phyloP scores from a whole-genome alignment of 1,140 invertebrate species.

The Trichonephila inaurata region DNA sequence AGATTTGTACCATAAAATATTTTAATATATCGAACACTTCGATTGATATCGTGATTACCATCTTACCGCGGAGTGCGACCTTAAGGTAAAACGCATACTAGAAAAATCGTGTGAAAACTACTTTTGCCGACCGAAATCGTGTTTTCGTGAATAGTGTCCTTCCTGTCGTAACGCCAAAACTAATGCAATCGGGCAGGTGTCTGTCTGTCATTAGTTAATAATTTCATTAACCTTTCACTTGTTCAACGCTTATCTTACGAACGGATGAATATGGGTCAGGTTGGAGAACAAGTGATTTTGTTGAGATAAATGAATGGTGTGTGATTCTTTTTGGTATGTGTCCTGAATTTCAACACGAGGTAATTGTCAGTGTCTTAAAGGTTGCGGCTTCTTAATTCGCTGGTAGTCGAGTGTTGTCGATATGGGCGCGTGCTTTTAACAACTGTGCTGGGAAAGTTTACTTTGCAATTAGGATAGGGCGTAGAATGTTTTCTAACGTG shows the following conservation, averaged over 20 bases:
- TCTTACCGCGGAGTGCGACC: background rate
- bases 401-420: background rate
- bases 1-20: no score
- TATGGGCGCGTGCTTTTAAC: slow-evolving; percentile 7
- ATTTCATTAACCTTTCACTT: background rate
- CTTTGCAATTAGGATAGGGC: slow-evolving; percentile 19
- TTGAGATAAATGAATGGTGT: background rate
- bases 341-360: slow-evolving; percentile 12
- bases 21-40: background rate
- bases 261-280: background rate
- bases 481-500: background rate
- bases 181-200: slow-evolving; percentile 5
- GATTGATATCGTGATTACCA: background rate
- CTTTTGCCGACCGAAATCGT: background rate
- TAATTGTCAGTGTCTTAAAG: background rate
- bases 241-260: background rate
- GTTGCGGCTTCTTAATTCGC: background rate
- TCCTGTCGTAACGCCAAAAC: background rate
- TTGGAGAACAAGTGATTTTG: background rate
- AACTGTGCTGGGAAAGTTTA: slow-evolving; percentile 2
- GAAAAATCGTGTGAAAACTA: slow-evolving; percentile 3
- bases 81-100: background rate
- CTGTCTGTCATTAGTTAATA: background rate
- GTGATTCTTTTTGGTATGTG: background rate
- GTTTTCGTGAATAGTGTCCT: background rate